Percentiles rank a stretch among this genome's conserved stretches.
Conservation (phyloP, 2,888 invertebrate genomes). For the Lypha dubia region DNA sequence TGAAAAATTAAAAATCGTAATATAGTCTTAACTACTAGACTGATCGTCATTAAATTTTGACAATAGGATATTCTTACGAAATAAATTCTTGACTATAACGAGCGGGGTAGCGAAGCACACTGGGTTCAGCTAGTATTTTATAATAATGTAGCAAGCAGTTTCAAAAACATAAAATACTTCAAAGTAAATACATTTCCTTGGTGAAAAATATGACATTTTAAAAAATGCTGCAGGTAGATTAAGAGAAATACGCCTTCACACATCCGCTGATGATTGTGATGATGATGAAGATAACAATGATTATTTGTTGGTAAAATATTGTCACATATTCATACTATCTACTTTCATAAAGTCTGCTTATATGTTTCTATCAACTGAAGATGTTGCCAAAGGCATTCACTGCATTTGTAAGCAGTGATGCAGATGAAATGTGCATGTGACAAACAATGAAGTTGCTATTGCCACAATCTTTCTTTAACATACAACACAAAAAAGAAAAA, state of each 20-base stretch:
- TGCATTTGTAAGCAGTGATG: slow-evolving; percentile 12
- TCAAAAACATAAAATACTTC: not conserved
- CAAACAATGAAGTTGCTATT: slow-evolving; percentile 28
- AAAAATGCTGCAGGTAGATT: slow-evolving; percentile 54
- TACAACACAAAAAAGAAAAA: not conserved
- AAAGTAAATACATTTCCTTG: not conserved
- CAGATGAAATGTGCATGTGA: not conserved
- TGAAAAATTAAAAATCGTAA: too few relatives aligned
- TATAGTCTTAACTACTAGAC: too few relatives aligned
- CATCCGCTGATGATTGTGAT: slow-evolving; percentile 54
- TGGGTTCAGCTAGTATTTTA: too few relatives aligned
- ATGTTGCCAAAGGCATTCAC: not conserved
- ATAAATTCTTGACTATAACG: too few relatives aligned
- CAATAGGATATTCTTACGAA: too few relatives aligned
- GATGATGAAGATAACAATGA: slow-evolving; percentile 72
- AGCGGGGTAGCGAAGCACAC: too few relatives aligned
- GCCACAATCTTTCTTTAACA: slow-evolving; percentile 36
- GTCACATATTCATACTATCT: slow-evolving; percentile 30
- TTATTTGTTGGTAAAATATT: slow-evolving; percentile 51
- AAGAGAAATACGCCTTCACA: slow-evolving; percentile 38
- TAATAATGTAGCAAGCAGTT: slow-evolving; percentile 7
- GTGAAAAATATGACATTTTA: slow-evolving; percentile 13
- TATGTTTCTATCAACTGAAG: not conserved
- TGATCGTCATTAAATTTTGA: too few relatives aligned
- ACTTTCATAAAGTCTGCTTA: not conserved